Evolutionary conservation across 92 coral and sea anemone species (phyloP).

Genomic region (Porites cylindrica): DNA sequence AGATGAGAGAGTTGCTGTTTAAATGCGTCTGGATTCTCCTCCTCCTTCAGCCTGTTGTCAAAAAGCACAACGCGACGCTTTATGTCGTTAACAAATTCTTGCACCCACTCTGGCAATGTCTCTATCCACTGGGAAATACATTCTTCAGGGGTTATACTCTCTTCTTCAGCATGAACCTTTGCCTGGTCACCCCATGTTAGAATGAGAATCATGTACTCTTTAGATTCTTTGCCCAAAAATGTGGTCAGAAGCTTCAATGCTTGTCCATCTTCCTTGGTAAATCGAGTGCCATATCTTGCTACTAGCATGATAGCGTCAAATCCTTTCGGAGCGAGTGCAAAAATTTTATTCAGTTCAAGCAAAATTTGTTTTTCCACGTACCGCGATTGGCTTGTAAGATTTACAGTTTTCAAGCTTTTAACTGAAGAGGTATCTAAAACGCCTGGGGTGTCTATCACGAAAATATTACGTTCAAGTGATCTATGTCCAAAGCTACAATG

Average conservation of each 20-base stretch:
- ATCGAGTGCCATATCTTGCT: conserved; percentile 8
- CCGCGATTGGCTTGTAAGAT: not conserved
- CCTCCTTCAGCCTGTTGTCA: conserved; percentile 15
- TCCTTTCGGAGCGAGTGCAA: conserved; percentile 36
- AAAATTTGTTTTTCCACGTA: not conserved
- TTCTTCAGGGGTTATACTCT: not conserved
- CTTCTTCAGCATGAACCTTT: not conserved
- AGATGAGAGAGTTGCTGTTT: conserved; percentile 12
- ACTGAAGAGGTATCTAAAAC: conserved; percentile 16
- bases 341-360: conserved; percentile 3
- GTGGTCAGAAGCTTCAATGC: conserved; percentile 3
- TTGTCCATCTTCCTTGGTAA: not conserved
- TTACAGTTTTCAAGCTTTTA: not conserved
- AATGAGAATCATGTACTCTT: not conserved
- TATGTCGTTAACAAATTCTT: not conserved
- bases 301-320: conserved; percentile 21
- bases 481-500: not conserved
- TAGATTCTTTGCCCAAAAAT: not conserved
- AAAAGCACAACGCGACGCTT: conserved; percentile 19
- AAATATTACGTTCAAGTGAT: not conserved
- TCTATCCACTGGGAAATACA: not conserved
- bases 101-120: conserved; percentile 4
- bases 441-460: conserved; percentile 51
- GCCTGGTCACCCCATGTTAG: conserved; percentile 41
- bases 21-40: conserved; percentile 1